These are phyloP conservation scores for Molanna angustata DNA, from an alignment of 2,888 invertebrate species.

Conservation along the genomic window DNA sequence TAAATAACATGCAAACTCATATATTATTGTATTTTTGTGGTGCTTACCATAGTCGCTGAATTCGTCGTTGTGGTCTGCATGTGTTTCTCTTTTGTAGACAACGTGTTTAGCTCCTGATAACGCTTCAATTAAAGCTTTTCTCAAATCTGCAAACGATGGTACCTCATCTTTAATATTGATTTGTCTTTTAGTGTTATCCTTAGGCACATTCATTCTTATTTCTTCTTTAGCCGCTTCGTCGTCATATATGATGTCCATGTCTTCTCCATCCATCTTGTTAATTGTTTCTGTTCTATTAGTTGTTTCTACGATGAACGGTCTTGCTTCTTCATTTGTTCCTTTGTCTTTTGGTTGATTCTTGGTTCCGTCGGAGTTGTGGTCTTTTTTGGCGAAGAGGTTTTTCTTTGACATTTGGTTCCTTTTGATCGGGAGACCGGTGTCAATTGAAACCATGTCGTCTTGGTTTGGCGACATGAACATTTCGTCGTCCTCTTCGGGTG, in stretches of 20 bases:
- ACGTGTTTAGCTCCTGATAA: slow-evolving; percentile 66
- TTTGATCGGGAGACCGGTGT: slow-evolving; percentile 59
- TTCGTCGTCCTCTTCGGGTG: slow-evolving; percentile 60
- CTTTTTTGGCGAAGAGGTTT: slow-evolving; percentile 12
- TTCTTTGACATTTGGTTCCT: slow-evolving; percentile 30
- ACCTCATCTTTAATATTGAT: slow-evolving; percentile 3
- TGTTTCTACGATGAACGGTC: not conserved
- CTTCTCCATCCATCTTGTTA: slow-evolving; percentile 34
- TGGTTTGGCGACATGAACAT: slow-evolving; percentile 68
- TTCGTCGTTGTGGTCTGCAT: slow-evolving; percentile 56
- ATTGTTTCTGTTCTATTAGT: slow-evolving; percentile 8
- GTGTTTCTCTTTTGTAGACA: slow-evolving; percentile 66
- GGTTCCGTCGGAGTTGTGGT: not conserved
- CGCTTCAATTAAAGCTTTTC: slow-evolving; percentile 35
- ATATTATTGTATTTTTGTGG: no score
- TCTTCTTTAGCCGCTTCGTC: slow-evolving; percentile 35
- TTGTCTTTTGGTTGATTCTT: not conserved
- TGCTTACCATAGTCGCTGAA: slow-evolving; percentile 79
- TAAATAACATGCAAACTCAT: no score
- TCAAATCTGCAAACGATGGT: slow-evolving; percentile 10
- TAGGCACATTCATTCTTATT: slow-evolving; percentile 4
- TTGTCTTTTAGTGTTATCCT: slow-evolving; percentile 36
- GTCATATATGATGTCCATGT: slow-evolving; percentile 34
- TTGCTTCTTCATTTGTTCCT: no score
- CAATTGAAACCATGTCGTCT: slow-evolving; percentile 62